Base-by-base conservation (phyloP, 2,113 vertebrate genomes). In the Alaudala cheleensis region DNA sequence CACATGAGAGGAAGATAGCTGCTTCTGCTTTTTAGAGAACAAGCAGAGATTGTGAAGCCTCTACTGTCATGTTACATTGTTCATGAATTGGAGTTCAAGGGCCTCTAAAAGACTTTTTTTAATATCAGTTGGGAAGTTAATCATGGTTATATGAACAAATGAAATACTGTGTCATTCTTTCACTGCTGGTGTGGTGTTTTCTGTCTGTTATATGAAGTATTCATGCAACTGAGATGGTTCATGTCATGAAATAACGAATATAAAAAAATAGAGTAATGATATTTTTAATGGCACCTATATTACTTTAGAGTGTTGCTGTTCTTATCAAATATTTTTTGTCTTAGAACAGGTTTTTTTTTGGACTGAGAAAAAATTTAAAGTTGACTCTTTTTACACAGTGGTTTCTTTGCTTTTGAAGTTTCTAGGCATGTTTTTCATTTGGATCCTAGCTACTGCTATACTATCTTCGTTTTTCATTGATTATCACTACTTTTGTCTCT, bases 1-100 rank as follows among this genome's bases (percentile, higher is more conserved):
- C 97, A 98, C 95, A 89, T 95, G 97, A 98, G 95, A 92, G 95
- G 84, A 95, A 96, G 97, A 96, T 94, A 94, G 76, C 93, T 95
- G 92, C 94, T 93, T 95, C 90, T 96, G 94, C 80, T 92, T 97
- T 96, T 77, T 73, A 92, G 93, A 96, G 81, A 95, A 97, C 93
- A 95, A 94, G 88, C 57, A 81, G 49, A 95, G 91, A 95, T 91
- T 96, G 96, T 97, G 62, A 92, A 78, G 77, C 73, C 81, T 95
- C 47, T 14, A 5, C 92, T 92, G 80, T 92, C 86, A 33, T 81
- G 73, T 92, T 89, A 58, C 82, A 86, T 95, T 97, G 88, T 96
- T 95, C 79, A 66, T 90, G 72, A 88, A 96, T 93, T 93, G 51
- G 81, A 91, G 81, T 87, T 71, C 49, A 89, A 64, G 49, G 53